Conservation (phyloP, 2,888 invertebrate genomes). For the Lucinisca nassula region DNA sequence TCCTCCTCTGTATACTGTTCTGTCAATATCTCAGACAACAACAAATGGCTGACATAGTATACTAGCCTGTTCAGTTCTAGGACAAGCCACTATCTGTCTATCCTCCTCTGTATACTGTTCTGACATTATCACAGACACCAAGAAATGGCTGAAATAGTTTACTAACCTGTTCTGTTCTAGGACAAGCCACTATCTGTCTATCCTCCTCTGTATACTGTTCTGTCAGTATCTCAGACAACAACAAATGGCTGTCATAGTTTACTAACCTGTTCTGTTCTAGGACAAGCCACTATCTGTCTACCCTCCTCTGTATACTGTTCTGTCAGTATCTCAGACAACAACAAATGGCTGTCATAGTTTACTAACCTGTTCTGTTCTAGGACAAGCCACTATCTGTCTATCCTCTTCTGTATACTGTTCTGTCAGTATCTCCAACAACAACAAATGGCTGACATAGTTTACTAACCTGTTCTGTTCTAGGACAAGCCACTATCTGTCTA, state of each 20-base stretch:
- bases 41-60: conserved; percentile 90
- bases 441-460: conserved; percentile 90
- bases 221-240: conserved; percentile 91
- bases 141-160: no score
- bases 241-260: no score
- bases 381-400: conserved; percentile 94
- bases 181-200: conserved; percentile 94
- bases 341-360: background rate
- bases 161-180: conserved; percentile 97
- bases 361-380: conserved; percentile 97
- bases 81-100: conserved; percentile 94
- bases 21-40: conserved; percentile 93
- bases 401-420: conserved; percentile 94
- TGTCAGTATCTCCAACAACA: conserved; percentile 93
- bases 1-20: conserved; percentile 94
- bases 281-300: conserved; percentile 94
- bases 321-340: conserved; percentile 91
- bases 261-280: conserved; percentile 97
- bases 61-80: conserved; percentile 97
- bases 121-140: conserved; percentile 91
- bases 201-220: conserved; percentile 94
- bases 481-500: conserved; percentile 94
- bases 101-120: conserved; percentile 94
- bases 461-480: conserved; percentile 97
- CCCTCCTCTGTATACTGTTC: conserved; percentile 94